Evolutionary conservation across 2,888 invertebrate species (phyloP).

Genomic region (Zaprionus lineosus): DNA sequence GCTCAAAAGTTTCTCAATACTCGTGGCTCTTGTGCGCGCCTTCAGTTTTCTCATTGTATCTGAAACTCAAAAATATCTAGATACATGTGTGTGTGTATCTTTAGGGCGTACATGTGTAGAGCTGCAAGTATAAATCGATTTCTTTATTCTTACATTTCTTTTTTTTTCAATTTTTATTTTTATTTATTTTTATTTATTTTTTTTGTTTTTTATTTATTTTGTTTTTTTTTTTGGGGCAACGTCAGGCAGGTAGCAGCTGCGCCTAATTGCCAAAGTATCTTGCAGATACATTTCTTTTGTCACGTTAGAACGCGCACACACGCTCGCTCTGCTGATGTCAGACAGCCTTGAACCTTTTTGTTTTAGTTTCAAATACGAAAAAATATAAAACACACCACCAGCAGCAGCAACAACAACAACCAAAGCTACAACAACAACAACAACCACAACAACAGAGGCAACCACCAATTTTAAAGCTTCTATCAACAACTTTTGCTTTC

Average conservation of each 20-base stretch:
- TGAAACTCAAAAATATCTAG: no score
- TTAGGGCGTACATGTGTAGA: no score
- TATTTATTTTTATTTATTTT: conserved; percentile 5
- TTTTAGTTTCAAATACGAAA: conserved; percentile 51
- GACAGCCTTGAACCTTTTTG: conserved; percentile 74
- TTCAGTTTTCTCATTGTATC: no score
- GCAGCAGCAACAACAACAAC: no score
- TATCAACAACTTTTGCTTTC: conserved; percentile 73
- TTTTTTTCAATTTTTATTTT: conserved; percentile 2
- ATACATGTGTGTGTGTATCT: no score
- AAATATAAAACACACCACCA: no score
- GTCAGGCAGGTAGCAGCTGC: conserved; percentile 70
- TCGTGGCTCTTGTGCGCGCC: no score
- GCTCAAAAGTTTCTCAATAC: conserved; percentile 42
- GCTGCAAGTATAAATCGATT: no score
- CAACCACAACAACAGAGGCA: no score
- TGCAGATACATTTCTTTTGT: conserved; percentile 73
- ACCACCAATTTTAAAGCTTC: conserved; percentile 39
- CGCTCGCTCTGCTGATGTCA: conserved; percentile 60
- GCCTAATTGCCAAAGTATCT: conserved; percentile 71
- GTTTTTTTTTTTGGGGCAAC: conserved; percentile 11
- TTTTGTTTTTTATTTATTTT: conserved; percentile 6
- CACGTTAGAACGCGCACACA: conserved; percentile 59
- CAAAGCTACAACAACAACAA: no score
- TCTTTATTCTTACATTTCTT: not conserved